A percentile compares a stretch with the other conserved stretches of the same genome.
Conservation (phyloP, 2,113 vertebrate species). For the Phrynosoma platyrhinos region DNA sequence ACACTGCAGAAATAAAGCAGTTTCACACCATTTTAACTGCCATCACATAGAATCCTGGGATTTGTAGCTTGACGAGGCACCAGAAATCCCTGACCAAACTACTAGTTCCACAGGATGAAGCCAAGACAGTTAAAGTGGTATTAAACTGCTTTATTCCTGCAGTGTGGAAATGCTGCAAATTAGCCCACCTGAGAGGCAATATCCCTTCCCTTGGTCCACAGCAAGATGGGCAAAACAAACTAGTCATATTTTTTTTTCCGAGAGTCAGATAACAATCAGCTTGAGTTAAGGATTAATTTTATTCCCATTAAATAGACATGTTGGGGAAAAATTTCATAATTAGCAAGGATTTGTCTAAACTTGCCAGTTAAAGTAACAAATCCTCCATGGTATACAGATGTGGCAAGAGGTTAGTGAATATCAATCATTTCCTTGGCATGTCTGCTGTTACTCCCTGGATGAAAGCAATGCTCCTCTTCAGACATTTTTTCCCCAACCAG, state of each 20-base stretch:
- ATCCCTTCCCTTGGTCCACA: not conserved
- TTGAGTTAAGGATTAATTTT: constrained; percentile 21
- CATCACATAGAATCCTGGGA: too few species aligned
- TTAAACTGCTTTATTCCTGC: too few species aligned
- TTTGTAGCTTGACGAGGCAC: too few species aligned
- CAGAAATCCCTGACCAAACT: too few species aligned
- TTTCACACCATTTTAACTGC: too few species aligned
- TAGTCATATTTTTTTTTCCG: not conserved
- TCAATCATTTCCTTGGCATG: constrained; percentile 72
- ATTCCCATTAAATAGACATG: constrained; percentile 53
- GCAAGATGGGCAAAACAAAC: not conserved
- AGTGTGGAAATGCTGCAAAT: not conserved
- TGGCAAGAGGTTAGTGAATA: constrained; percentile 56
- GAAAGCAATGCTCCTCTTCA: constrained; percentile 56
- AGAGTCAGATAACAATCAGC: not conserved
- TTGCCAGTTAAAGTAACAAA: constrained; percentile 55
- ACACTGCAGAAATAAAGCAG: too few species aligned
- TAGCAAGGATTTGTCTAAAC: constrained; percentile 65
- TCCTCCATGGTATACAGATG: constrained; percentile 40
- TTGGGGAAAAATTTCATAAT: constrained; percentile 40
- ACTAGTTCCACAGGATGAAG: too few species aligned
- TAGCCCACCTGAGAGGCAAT: not conserved
- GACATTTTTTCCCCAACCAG: constrained; percentile 52
- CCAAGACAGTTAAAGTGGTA: too few species aligned
- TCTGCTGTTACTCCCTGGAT: constrained; percentile 60